A percentile compares a stretch with the other conserved stretches of the same genome.
These are phyloP conservation scores for Agrochola lychnidis DNA, from an alignment of 2,888 invertebrate species.

Conservation along the genomic window DNA sequence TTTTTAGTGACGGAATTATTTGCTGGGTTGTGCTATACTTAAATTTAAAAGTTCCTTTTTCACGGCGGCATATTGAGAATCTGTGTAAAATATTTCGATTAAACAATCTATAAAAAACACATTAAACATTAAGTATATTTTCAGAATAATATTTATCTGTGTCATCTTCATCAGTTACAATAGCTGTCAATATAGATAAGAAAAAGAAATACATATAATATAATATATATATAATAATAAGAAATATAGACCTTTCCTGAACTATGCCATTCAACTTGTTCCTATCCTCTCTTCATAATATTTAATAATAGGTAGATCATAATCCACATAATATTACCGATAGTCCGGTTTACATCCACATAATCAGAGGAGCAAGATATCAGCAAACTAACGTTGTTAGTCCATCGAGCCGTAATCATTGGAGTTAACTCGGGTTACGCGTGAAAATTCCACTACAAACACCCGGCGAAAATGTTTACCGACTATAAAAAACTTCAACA, in stretches of 20 bases:
- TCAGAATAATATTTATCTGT: background rate
- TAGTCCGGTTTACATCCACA: conserved; percentile 3
- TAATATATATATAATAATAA: too few species aligned
- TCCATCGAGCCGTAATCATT: conserved; percentile 36
- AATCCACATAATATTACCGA: background rate
- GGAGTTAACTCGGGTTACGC: conserved; percentile 36
- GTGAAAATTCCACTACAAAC: conserved; percentile 54
- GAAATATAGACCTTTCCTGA: background rate
- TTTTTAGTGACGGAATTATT: conserved; percentile 7
- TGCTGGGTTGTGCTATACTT: background rate
- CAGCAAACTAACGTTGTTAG: conserved; percentile 25
- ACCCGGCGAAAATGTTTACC: conserved; percentile 43
- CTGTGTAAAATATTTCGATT: too few species aligned
- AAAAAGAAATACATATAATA: too few species aligned
- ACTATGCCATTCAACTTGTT: background rate
- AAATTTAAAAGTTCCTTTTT: background rate
- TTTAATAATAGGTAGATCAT: background rate
- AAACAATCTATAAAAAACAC: too few species aligned
- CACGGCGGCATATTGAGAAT: too few species aligned
- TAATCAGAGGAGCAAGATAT: conserved; percentile 36
- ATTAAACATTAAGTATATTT: background rate
- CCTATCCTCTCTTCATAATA: background rate
- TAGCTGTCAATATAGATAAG: background rate
- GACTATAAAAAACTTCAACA: conserved; percentile 52
- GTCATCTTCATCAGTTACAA: background rate